Evolutionary conservation across 2,113 vertebrate genomes (phyloP).

Genomic region (Halcyon malimbica): DNA sequence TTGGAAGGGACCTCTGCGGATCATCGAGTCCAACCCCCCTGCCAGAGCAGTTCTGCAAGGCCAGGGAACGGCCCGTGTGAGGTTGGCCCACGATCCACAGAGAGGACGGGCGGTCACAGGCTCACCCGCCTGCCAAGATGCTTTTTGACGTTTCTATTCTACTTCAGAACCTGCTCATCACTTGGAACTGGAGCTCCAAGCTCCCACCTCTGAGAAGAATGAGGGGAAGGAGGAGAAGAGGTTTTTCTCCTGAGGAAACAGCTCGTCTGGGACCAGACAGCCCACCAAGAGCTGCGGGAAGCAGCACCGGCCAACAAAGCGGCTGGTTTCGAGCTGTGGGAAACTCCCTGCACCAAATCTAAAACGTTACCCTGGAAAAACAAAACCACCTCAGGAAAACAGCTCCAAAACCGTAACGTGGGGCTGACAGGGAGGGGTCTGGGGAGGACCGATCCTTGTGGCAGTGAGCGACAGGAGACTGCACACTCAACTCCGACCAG

Average conservation of each 20-base stretch:
- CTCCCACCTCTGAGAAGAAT: background rate
- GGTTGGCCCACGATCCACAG: rapidly evolving
- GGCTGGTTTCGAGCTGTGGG: background rate
- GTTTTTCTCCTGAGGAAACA: background rate
- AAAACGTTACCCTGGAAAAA: rapidly evolving
- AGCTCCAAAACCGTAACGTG: rapidly evolving
- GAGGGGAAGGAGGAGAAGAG: background rate
- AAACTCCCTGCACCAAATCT: background rate
- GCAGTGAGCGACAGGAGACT: rapidly evolving
- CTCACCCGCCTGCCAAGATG: background rate
- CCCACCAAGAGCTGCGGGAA: background rate
- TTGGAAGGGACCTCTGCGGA: too few species aligned
- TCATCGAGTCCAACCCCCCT: too few species aligned
- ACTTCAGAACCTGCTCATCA: background rate
- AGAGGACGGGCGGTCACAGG: background rate
- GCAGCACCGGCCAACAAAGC: background rate
- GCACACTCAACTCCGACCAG: rapidly evolving
- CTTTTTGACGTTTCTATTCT: too few species aligned
- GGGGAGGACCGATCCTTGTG: background rate
- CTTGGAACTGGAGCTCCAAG: background rate
- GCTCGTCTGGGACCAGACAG: background rate
- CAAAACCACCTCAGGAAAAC: background rate
- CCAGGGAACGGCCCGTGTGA: too few species aligned
- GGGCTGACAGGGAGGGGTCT: background rate
- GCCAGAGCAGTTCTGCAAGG: too few species aligned